phyloP scores from a whole-genome alignment of 2,113 vertebrate species.

The Lophochroa leadbeateri region DNA sequence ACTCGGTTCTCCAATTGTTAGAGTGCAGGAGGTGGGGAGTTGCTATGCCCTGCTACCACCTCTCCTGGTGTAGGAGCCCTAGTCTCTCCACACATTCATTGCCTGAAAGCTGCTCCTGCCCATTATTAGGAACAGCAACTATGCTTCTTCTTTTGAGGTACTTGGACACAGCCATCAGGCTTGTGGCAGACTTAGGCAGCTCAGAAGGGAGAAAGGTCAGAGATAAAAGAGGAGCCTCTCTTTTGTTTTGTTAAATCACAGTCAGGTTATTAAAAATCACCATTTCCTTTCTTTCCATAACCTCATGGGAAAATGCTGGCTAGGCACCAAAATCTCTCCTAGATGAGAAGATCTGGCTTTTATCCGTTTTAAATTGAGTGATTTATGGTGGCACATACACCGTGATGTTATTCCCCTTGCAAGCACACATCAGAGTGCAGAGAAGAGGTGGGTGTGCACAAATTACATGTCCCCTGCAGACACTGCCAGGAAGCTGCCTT shows the following conservation, averaged over 20 bases:
- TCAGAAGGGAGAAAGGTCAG: background rate
- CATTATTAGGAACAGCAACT: background rate
- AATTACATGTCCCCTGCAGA: background rate
- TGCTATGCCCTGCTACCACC: background rate
- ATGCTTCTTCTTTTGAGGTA: background rate
- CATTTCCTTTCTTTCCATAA: background rate
- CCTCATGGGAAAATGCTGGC: background rate
- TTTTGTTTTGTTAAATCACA: background rate
- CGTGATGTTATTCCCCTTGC: background rate
- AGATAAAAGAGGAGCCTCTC: background rate
- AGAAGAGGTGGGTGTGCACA: background rate
- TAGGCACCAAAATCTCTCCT: background rate
- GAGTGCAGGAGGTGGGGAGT: background rate
- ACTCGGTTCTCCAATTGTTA: background rate
- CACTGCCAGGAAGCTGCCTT: too few relatives aligned
- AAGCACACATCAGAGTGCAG: background rate
- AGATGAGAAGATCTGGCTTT: background rate
- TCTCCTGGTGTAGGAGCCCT: background rate
- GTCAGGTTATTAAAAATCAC: background rate
- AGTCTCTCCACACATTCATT: background rate
- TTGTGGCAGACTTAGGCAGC: background rate
- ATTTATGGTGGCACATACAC: background rate
- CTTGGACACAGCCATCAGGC: background rate
- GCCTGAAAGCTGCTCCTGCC: background rate
- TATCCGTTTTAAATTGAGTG: background rate